Percentiles rank a stretch among this genome's conserved stretches.
These are phyloP conservation scores for Helleia helle DNA, from an alignment of 2,888 invertebrate genomes.

Conservation along the genomic window DNA sequence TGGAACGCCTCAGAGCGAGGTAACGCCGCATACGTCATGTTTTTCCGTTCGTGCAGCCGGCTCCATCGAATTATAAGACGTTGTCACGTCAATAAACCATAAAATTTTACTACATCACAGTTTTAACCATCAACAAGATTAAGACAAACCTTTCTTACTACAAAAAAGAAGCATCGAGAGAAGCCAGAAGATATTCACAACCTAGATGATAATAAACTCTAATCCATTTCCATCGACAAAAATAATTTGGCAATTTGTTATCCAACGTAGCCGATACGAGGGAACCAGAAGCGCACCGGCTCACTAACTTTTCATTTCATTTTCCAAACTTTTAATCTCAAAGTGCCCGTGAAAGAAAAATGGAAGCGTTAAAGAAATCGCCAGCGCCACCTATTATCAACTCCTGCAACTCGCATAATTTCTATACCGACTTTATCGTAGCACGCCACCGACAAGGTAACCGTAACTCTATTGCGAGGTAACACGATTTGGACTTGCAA, in stretches of 20 bases:
- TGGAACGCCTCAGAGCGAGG: no score
- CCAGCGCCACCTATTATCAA: conserved; percentile 70
- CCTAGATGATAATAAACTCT: no score
- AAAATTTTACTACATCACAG: no score
- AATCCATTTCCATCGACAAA: neutral
- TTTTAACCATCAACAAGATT: no score
- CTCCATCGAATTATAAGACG: no score
- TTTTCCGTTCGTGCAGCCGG: no score
- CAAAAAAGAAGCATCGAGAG: no score
- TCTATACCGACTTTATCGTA: conserved; percentile 22
- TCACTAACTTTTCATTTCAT: conserved; percentile 60
- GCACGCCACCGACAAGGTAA: neutral
- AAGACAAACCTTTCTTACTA: no score
- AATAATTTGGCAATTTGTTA: conserved; percentile 4
- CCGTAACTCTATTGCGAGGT: conserved; percentile 2
- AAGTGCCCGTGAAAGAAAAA: conserved; percentile 73
- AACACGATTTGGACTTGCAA: conserved; percentile 9
- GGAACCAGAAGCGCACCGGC: conserved; percentile 30
- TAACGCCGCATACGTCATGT: no score
- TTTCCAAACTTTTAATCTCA: conserved; percentile 72
- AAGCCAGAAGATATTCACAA: no score
- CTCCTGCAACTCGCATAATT: conserved; percentile 45
- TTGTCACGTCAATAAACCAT: no score
- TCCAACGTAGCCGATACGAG: conserved; percentile 40
- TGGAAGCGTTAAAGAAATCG: conserved; percentile 66